Base-by-base conservation (phyloP, 2,113 vertebrate species). In the Promerops cafer region DNA sequence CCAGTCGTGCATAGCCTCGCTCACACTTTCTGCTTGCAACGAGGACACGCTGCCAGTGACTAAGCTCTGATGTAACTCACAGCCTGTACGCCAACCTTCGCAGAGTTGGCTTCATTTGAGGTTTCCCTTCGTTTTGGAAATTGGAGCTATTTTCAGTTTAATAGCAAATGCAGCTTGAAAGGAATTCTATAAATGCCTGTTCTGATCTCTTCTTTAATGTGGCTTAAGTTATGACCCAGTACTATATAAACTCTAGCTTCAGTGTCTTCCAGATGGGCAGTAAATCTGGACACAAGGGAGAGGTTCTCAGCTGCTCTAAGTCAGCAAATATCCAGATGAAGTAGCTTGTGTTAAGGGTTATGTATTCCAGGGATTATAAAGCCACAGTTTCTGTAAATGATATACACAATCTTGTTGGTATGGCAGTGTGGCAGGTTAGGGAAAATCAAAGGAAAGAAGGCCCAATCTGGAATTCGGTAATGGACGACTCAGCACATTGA, bases 121-220 rank as follows among this genome's bases (percentile, higher is more conserved):
- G 39, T n/a, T 49, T 65, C 72, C 64, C 61, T 85, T 80, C 4
- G 16, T 64, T 87, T 80, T 77, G 45, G 35, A 94, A 95, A 77
- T 47, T 27, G 81, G 42, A 88, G 42, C 54, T 85, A 44, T 77
- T 87, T 93, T 59, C 49, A 45, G 70, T 87, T 93, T 84, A 82
- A 94, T 45, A 65, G 23, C 30, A 91, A 90, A 88, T 71, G n/a
- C 22, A 35, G 19, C 65, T 85, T 87, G 87, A 95, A 96, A 94
- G 75, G 49, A 90, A 70, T 93, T 91, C 50, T 80, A 66, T 69
- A 91, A 91, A 76, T 31, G 70, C 19, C 54, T 90, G 54, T 77
- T 96, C 59, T 80, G 63, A 80, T 93, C 64, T 87, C 35, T 91
- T 91, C 94, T 96, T 96, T 96, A 96, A 86, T 97, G 90, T 95